Evolutionary conservation across 1,140 invertebrate genomes (phyloP).

Genomic region (Pseudomyrmex sp.): DNA sequence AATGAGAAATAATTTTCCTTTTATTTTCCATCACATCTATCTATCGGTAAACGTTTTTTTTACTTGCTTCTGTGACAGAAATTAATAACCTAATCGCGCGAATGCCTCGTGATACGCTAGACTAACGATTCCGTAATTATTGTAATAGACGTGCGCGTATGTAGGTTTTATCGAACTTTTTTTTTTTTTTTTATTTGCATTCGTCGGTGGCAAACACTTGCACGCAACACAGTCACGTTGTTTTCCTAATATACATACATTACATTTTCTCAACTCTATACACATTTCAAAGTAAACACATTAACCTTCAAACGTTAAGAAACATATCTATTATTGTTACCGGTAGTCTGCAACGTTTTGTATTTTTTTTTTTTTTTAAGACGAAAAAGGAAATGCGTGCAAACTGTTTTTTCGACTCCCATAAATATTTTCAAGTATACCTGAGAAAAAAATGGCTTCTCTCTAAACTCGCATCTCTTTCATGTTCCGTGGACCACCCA

Average conservation of each 20-base stretch:
- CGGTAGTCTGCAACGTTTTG: background rate
- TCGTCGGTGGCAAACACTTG: background rate
- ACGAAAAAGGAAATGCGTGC: background rate
- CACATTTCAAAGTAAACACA: background rate
- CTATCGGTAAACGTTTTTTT: background rate
- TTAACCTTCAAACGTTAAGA: background rate
- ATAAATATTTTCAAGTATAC: background rate
- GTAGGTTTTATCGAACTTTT: no score
- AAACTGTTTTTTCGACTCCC: background rate
- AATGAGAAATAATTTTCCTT: background rate
- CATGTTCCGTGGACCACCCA: constrained; percentile 73
- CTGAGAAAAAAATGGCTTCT: constrained; percentile 12
- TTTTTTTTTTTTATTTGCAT: constrained; percentile 7
- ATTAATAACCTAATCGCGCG: background rate
- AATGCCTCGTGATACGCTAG: background rate
- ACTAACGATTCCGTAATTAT: constrained; percentile 22
- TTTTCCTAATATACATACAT: background rate
- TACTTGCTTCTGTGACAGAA: background rate
- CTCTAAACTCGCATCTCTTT: constrained; percentile 24
- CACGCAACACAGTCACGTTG: no score
- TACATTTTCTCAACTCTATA: background rate
- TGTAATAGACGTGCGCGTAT: constrained; percentile 3
- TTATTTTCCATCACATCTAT: background rate
- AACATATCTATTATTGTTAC: background rate
- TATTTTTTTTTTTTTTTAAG: background rate